Conservation (phyloP, 2,797 vertebrate genomes). For the Cirrhinus molitorella region DNA sequence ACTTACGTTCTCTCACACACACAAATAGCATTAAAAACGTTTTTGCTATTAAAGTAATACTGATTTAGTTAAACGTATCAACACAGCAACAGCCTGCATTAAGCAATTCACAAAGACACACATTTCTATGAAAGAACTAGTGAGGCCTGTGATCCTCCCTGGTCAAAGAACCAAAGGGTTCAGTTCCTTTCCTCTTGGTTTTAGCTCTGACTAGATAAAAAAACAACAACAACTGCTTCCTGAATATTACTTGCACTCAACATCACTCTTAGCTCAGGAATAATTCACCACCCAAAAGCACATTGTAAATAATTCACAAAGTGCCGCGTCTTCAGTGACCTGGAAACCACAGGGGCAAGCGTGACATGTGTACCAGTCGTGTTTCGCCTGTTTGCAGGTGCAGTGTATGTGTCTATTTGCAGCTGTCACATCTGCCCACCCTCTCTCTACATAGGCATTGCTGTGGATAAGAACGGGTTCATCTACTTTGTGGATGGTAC, state of each 20-base stretch:
- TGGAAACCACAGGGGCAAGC: slow-evolving; percentile 61
- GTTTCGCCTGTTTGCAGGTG: slow-evolving; percentile 52
- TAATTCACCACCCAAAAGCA: slow-evolving; percentile 62
- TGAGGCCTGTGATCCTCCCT: not conserved
- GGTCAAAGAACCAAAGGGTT: not conserved
- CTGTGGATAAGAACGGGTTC: slow-evolving; percentile 93
- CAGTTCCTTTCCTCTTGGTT: slow-evolving; percentile 17
- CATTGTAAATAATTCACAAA: slow-evolving; percentile 62
- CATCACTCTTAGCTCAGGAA: slow-evolving; percentile 51
- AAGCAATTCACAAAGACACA: not conserved
- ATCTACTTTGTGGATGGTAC: slow-evolving; percentile 99
- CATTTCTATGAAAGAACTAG: slow-evolving; percentile 4
- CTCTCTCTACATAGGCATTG: slow-evolving; percentile 80
- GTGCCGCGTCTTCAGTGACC: slow-evolving; percentile 55
- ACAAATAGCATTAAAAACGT: not conserved
- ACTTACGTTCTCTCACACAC: not conserved
- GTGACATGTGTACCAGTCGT: slow-evolving; percentile 45
- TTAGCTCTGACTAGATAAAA: slow-evolving; percentile 26
- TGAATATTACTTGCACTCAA: slow-evolving; percentile 36
- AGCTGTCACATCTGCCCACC: slow-evolving; percentile 32
- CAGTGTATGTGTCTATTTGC: slow-evolving; percentile 43
- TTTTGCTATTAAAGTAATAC: slow-evolving; percentile 6
- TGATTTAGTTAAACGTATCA: slow-evolving; percentile 41
- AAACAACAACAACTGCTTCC: not conserved
- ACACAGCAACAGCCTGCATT: not conserved